Conservation (phyloP, 2,113 vertebrate genomes). For the Ptilonorhynchus violaceus region DNA sequence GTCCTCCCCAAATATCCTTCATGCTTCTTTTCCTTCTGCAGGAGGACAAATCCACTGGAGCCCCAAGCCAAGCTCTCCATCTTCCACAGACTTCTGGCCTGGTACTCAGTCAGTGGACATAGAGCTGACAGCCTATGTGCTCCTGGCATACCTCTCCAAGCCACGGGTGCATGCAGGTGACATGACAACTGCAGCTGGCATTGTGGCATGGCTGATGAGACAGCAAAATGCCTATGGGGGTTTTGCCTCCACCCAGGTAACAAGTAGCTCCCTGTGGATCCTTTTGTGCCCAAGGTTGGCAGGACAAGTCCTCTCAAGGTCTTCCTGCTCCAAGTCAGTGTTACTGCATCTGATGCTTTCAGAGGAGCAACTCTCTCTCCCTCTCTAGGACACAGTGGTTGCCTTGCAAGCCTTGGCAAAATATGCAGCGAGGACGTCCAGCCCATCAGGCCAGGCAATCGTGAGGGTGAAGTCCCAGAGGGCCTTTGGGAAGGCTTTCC, state of each 20-base stretch:
- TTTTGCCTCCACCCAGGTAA: constrained; percentile 87
- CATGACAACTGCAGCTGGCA: constrained; percentile 63
- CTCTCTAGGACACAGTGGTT: constrained; percentile 81
- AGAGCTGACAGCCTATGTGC: constrained; percentile 78
- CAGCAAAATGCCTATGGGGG: constrained; percentile 82
- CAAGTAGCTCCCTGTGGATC: background rate
- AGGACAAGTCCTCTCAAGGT: background rate
- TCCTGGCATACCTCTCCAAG: constrained; percentile 72
- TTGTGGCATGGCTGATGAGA: constrained; percentile 78
- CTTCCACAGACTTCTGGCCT: constrained; percentile 44
- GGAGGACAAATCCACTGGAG: constrained; percentile 67
- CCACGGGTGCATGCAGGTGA: constrained; percentile 52
- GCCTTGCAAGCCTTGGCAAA: constrained; percentile 84
- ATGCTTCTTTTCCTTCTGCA: constrained; percentile 48
- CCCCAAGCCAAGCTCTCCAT: background rate
- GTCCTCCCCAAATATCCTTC: background rate
- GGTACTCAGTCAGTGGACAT: constrained; percentile 25
- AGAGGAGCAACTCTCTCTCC: background rate
- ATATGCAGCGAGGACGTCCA: constrained; percentile 72
- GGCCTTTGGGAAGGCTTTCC: constrained; percentile 66
- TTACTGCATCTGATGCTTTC: background rate
- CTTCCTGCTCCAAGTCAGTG: background rate
- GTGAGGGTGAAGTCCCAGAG: constrained; percentile 69
- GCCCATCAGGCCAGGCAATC: background rate
- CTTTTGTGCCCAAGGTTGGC: background rate